Evolutionary conservation across 2,113 vertebrate species (phyloP).

Genomic region (Cavia porcellus): DNA sequence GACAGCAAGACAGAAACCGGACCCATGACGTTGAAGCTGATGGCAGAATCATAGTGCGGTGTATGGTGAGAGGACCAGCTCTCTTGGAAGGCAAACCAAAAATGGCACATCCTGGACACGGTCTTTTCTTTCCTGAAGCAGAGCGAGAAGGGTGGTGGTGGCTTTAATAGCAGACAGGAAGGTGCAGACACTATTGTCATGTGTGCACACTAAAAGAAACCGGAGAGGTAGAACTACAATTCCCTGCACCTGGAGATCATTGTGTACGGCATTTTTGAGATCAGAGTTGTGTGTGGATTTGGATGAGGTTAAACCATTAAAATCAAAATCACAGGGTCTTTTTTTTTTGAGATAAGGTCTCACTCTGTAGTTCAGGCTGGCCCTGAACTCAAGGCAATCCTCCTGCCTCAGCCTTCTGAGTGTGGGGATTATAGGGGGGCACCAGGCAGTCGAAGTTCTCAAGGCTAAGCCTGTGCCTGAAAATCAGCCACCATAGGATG

Average conservation of each 20-base stretch:
- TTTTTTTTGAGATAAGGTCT: background rate
- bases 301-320: slow-evolving; percentile 95
- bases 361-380: background rate
- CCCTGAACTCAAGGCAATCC: background rate
- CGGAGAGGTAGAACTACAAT: slow-evolving; percentile 99
- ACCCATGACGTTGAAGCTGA: slow-evolving; percentile 96
- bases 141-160: slow-evolving; percentile 99
- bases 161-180: slow-evolving; percentile 97
- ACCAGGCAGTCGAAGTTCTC: slow-evolving; percentile 94
- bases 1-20: slow-evolving; percentile 95
- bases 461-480: slow-evolving; percentile 98
- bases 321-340: background rate
- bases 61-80: slow-evolving; percentile 96
- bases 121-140: slow-evolving; percentile 97
- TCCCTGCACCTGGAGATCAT: slow-evolving; percentile 98
- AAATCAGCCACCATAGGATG: slow-evolving; percentile 98
- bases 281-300: slow-evolving; percentile 98
- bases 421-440: background rate
- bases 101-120: slow-evolving; percentile 96
- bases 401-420: background rate
- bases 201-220: slow-evolving; percentile 97
- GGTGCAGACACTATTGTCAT: slow-evolving; percentile 96
- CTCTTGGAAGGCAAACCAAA: slow-evolving; percentile 99
- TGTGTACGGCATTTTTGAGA: slow-evolving; percentile 96
- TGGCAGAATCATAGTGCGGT: slow-evolving; percentile 96